These are phyloP conservation scores for Cyanocitta stelleri DNA, from an alignment of 2,113 vertebrate species.

Conservation along the genomic window DNA sequence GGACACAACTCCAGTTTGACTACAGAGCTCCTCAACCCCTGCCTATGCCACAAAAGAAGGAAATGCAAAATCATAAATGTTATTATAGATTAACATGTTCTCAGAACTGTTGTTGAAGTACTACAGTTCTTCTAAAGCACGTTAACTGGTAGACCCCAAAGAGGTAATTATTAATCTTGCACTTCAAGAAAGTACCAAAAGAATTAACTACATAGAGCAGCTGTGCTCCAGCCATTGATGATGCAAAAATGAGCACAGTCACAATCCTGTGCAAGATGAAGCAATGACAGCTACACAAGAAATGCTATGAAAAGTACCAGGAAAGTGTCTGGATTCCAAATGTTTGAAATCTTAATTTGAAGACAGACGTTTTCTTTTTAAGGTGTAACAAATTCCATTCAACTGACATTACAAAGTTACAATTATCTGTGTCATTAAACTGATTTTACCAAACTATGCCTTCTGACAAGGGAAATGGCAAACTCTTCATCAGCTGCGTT, in stretches of 20 bases:
- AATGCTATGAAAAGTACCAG: neutral
- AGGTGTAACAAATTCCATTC: neutral
- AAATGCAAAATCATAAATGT: neutral
- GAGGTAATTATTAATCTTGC: neutral
- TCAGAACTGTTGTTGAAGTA: neutral
- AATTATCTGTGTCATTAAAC: neutral
- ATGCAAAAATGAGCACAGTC: neutral
- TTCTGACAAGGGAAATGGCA: neutral
- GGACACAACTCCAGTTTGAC: neutral
- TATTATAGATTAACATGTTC: rapidly evolving
- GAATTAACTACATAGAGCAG: neutral
- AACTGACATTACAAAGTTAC: neutral
- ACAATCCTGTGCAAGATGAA: neutral
- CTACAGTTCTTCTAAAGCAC: neutral
- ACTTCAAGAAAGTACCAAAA: neutral
- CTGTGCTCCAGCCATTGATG: neutral
- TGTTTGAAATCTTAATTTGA: neutral
- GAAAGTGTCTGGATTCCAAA: neutral
- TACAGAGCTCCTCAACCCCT: neutral
- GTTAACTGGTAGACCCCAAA: neutral
- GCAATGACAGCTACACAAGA: neutral
- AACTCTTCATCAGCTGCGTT: neutral
- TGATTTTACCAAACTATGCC: neutral
- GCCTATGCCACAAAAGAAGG: neutral
- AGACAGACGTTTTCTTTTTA: neutral